Evolutionary conservation across 2,797 vertebrate species (phyloP), one percentile per base, ranked within the genome.

Genomic region (Sebastes nivosus): DNA sequence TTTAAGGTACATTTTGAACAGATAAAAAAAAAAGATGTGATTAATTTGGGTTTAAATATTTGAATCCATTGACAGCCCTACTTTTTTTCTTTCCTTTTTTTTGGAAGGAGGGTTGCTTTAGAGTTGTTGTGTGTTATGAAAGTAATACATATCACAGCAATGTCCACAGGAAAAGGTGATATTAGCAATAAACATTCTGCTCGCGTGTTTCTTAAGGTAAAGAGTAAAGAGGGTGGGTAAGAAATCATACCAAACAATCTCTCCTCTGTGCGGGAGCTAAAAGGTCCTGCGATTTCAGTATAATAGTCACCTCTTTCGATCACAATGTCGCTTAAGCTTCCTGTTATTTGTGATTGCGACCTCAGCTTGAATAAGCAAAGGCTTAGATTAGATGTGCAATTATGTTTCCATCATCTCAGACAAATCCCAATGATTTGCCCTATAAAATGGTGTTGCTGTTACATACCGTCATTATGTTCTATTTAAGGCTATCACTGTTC

Each of bases 331-430:
- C 46, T 20, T 22, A n/a, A 22, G 52, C 52, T 54, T 54, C n/a
- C 30, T 72, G 29, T 61, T 72, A 13, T 68, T 69, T 76, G 16
- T 80, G 46, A 74, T 79, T 81, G 60, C 34, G 38, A 81, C 5
- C 16, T 46, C 18, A 50, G 52, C 11, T 64, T 59, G 20, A 78
- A 71, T n/a, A 36, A 38, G 12, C n/a, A 22, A 57, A 58, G 10
- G 34, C 12, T 46, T 46, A 57, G 67, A 67, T 55, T 54, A 68
- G 13, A 67, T n/a, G 8, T 14, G 12, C 52, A 16, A 70, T 72
- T 71, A 75, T 50, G 6, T 13, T 27, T 71, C 20, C 18, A 42
- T 66, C 54, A 46, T 66, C 29, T 61, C 4, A 14, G 16, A 27
- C 54, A 69, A 34, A 16, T 25, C 27, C 36, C 46, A 57, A 24